Evolutionary conservation across 2,888 invertebrate species (phyloP), one percentile per base, ranked within the genome.

Genomic region (Pinctada fucata): DNA sequence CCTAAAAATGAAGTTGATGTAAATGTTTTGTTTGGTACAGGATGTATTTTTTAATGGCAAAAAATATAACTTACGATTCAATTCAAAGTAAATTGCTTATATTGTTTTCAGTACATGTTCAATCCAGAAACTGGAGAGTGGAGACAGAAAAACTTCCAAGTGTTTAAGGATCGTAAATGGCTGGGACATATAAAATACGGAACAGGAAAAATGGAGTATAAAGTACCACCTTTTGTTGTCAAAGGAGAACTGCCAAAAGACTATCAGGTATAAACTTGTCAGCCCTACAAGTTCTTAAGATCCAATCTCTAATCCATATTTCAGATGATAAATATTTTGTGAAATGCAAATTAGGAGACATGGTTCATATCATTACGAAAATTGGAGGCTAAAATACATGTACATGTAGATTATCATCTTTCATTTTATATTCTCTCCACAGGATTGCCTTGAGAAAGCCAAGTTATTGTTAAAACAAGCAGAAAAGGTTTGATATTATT

Each of bases 91-190:
- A 31, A 31, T 31, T 31, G 31, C 31, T 31, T 0, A 31, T 31
- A 31, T 31, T 31, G 31, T 31, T 31, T 31, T 16, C 96, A 97
- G 91, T 97, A 97, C 91, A 94, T 95, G 8, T 95, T 97, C n/a
- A 96, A 97, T 90, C 95, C 96, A 3, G 95, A 97, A 90, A 97
- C 97, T 0, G 97, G 96, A 0, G 97, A 97, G 91, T 97, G 97
- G 97, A 95, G 95, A 81, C 97, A 97, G 90, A 95, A 95, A 88
- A 95, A 96, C 0, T 96, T 96, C 91, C 87, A 89, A 84, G 93
- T 95, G 3, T 95, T 96, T 83, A 95, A 95, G 89, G 97, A 97
- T 87, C 94, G 96, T 71, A 96, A 96, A 91, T 97, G 97, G 94
- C 93, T 97, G 77, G 95, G 95, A 79, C 95, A 96, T 6, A 94